phyloP scores from a whole-genome alignment of 2,797 vertebrate species.

The Melanotaenia pygmaea region DNA sequence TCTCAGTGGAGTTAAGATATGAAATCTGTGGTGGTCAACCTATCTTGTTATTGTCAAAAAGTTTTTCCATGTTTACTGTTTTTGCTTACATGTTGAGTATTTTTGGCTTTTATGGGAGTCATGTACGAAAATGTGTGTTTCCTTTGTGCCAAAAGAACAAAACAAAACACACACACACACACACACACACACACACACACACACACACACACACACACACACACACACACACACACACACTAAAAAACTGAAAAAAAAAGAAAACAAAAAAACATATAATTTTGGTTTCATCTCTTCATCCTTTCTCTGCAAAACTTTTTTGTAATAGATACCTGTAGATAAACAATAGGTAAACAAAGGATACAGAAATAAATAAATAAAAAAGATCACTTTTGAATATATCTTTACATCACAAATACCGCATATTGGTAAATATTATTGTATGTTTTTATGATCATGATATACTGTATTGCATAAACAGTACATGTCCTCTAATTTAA shows the following conservation, averaged over 20 bases:
- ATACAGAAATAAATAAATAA: not conserved
- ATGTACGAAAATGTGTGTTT: not conserved
- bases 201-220: too few relatives aligned
- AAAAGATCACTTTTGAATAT: not conserved
- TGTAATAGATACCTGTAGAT: not conserved
- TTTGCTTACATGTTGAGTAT: not conserved
- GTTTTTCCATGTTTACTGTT: not conserved
- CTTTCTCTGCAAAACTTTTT: not conserved
- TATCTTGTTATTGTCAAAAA: not conserved
- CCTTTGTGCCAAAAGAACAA: not conserved
- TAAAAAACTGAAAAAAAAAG: too few relatives aligned
- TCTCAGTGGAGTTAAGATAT: not conserved
- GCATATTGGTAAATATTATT: not conserved
- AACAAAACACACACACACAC: too few relatives aligned
- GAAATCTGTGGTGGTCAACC: too few relatives aligned
- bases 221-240: too few relatives aligned
- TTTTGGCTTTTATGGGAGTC: conserved; percentile 20
- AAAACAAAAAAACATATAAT: conserved; percentile 37
- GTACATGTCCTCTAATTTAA: conserved; percentile 20
- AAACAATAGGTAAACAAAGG: not conserved
- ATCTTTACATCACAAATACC: not conserved
- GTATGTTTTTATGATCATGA: not conserved
- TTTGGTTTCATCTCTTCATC: conserved; percentile 4
- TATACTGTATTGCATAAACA: not conserved
- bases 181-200: too few relatives aligned